Conservation (phyloP, 2,113 vertebrate genomes). For the Macrotis lagotis region DNA sequence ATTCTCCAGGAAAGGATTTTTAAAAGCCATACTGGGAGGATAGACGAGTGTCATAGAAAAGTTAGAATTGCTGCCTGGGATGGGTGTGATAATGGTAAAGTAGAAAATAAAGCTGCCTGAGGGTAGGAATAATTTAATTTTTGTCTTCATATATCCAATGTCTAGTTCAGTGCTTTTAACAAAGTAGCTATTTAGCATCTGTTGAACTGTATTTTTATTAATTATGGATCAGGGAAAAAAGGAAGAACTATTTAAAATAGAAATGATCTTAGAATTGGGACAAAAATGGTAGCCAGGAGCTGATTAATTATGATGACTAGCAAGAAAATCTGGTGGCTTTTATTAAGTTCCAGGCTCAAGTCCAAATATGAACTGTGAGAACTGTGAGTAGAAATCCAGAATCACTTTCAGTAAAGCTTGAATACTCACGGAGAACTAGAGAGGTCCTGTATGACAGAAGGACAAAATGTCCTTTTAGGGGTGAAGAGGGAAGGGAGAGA, state of each 20-base stretch:
- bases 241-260: background rate
- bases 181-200: background rate
- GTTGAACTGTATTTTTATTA: background rate
- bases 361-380: background rate
- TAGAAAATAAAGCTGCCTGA: background rate
- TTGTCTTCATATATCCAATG: background rate
- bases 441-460: background rate
- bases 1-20: background rate
- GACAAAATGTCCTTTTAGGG: background rate
- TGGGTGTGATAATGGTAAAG: background rate
- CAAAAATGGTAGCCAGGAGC: background rate
- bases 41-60: background rate
- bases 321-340: background rate
- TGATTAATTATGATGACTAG: background rate
- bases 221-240: background rate
- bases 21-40: background rate
- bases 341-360: background rate
- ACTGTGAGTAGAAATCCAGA: background rate
- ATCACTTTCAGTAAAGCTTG: background rate
- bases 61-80: background rate
- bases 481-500: background rate
- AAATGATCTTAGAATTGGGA: background rate
- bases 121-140: background rate
- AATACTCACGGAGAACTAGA: background rate
- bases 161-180: background rate